phyloP scores from a whole-genome alignment of 2,113 vertebrate species.

The Stigmatopora nigra region DNA sequence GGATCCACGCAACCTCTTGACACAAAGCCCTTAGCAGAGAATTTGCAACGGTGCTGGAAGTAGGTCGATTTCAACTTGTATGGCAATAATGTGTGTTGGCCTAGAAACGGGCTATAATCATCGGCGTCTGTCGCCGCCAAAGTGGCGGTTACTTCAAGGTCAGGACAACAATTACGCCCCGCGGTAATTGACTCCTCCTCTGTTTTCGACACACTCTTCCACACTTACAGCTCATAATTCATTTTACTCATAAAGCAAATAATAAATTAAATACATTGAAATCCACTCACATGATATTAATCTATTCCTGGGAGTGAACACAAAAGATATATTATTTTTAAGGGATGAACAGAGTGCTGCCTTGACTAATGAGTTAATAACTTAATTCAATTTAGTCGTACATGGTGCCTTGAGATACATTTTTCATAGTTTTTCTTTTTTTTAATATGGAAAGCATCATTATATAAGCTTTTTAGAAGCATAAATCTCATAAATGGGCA shows the following conservation, averaged over 20 bases:
- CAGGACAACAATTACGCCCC: slow-evolving; percentile 40
- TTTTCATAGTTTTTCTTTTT: too few species aligned
- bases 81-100: slow-evolving; percentile 68
- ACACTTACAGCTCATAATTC: not conserved
- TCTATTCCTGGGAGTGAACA: not conserved
- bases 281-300: slow-evolving; percentile 39
- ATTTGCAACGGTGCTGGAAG: slow-evolving; percentile 50
- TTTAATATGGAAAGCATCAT: too few species aligned
- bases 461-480: too few species aligned
- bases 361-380: too few species aligned
- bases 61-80: slow-evolving; percentile 72
- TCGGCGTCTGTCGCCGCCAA: slow-evolving; percentile 58
- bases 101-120: slow-evolving; percentile 69
- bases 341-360: too few species aligned
- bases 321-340: too few species aligned
- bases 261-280: not conserved
- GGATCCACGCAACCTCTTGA: slow-evolving; percentile 49
- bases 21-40: slow-evolving; percentile 45
- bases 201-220: not conserved
- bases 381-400: too few species aligned
- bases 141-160: slow-evolving; percentile 65
- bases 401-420: too few species aligned
- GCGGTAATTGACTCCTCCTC: not conserved
- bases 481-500: too few species aligned
- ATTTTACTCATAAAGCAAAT: not conserved